phyloP scores from a whole-genome alignment of 2,888 invertebrate species.

The Macaria liturata region DNA sequence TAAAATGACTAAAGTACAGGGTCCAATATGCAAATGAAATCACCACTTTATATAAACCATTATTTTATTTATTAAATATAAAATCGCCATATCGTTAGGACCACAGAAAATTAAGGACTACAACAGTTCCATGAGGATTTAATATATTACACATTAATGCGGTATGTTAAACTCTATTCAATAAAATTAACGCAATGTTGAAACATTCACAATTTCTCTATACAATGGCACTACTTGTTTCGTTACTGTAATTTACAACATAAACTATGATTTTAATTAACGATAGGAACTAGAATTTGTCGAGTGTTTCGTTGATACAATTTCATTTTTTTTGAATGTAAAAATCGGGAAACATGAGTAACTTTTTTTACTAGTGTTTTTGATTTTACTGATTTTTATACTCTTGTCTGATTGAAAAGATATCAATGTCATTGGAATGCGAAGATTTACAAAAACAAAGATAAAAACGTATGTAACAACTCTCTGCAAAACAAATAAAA shows the following conservation, averaged over 20 bases:
- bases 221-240: constrained; percentile 54
- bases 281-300: constrained; percentile 10
- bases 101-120: constrained; percentile 63
- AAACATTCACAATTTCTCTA: constrained; percentile 63
- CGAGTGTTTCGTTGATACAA: too few relatives aligned
- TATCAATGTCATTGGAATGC: too few relatives aligned
- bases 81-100: constrained; percentile 71
- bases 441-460: too few relatives aligned
- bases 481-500: too few relatives aligned
- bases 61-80: constrained; percentile 75
- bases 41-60: constrained; percentile 55
- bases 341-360: too few relatives aligned
- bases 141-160: constrained; percentile 44
- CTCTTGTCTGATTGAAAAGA: too few relatives aligned
- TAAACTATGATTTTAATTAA: constrained; percentile 11
- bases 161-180: constrained; percentile 72
- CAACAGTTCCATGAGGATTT: constrained; percentile 57
- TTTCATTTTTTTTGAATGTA: too few relatives aligned
- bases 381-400: too few relatives aligned
- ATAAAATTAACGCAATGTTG: constrained; percentile 73
- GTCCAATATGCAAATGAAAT: constrained; percentile 34
- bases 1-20: constrained; percentile 22
- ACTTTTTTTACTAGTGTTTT: too few relatives aligned
- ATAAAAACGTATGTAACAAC: too few relatives aligned
- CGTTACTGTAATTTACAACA: constrained; percentile 31